phyloP scores from a whole-genome alignment of 2,113 vertebrate genomes.

The Ceyx margarethae region DNA sequence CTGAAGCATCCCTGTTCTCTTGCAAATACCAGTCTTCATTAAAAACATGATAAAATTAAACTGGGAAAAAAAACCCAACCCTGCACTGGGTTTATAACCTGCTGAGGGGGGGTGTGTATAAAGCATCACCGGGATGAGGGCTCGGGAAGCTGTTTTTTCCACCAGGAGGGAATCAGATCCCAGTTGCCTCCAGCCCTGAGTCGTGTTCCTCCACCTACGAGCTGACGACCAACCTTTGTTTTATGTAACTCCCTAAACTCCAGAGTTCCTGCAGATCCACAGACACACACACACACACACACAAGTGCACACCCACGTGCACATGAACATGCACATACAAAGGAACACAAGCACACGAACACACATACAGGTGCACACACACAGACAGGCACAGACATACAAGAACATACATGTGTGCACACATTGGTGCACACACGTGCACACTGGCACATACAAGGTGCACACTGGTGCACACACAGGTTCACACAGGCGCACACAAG shows the following conservation, averaged over 20 bases:
- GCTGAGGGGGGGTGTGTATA: not conserved
- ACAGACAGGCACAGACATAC: too few species aligned
- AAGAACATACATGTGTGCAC: too few species aligned
- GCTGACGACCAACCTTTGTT: rapidly evolving
- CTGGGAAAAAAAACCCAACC: not conserved
- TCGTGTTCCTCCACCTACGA: not conserved
- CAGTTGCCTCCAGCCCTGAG: not conserved
- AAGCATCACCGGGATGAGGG: rapidly evolving
- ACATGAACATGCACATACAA: too few species aligned
- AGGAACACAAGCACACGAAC: too few species aligned
- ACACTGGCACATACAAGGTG: too few species aligned
- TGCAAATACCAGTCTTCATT: not conserved
- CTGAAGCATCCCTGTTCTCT: not conserved
- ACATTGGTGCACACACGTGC: too few species aligned
- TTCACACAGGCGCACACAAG: too few species aligned
- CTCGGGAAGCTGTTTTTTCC: not conserved
- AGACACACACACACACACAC: too few species aligned
- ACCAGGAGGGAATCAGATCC: not conserved
- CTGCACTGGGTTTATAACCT: not conserved
- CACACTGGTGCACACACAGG: too few species aligned
- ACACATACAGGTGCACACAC: too few species aligned
- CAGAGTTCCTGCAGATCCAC: not conserved
- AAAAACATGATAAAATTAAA: not conserved
- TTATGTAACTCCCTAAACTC: not conserved
- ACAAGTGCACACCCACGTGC: too few species aligned